Evolutionary conservation across 1,140 invertebrate genomes (phyloP), one percentile per base, ranked within the genome.

Genomic region (Platorchestia sp.): DNA sequence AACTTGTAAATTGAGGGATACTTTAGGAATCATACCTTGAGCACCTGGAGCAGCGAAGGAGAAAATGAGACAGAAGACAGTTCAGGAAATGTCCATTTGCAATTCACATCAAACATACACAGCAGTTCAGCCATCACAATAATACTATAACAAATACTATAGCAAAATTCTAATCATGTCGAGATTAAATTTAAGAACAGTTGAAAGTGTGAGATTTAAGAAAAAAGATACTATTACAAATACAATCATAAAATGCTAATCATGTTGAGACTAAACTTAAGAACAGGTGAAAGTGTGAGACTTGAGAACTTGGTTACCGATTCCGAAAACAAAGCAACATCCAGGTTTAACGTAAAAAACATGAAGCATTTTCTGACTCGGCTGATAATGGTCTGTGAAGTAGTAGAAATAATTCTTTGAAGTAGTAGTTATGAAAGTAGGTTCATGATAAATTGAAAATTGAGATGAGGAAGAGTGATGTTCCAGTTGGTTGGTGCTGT

Each of bases 41-140:
- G 87, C 41, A 90, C 87, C 87, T 90, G 87, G 44, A 44, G 87
- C 87, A 90, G 87, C 87, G 87, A 90, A 42, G 36, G 44, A 90
- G 41, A 90, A 44, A 90, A 90, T 43, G 27, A 90, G 7, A 90
- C 19, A 90, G 87, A 90, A 90, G 59, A 75, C 27, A 75, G 59
- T 75, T 75, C 14, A 75, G 59, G 59, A 75, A 75, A 75, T 75
- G 36, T 75, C 36, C 10, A 75, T 27, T n/a, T 22, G 47, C 59
- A 75, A 75, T 36, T 10, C 7, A 36, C 59, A 75, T 75, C 14
- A 75, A 36, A 75, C 27, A n/a, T n/a, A 36, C 59, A 75, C 59
- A 75, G 59, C 59, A 75, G 59, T 75, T 75, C 14, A 75, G 27
- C 59, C 59, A 75, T 75, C 59, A 75, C 59, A 75, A 10, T 22